Conservation (phyloP, 2,888 invertebrate genomes). For the Agapostemon virescens region DNA sequence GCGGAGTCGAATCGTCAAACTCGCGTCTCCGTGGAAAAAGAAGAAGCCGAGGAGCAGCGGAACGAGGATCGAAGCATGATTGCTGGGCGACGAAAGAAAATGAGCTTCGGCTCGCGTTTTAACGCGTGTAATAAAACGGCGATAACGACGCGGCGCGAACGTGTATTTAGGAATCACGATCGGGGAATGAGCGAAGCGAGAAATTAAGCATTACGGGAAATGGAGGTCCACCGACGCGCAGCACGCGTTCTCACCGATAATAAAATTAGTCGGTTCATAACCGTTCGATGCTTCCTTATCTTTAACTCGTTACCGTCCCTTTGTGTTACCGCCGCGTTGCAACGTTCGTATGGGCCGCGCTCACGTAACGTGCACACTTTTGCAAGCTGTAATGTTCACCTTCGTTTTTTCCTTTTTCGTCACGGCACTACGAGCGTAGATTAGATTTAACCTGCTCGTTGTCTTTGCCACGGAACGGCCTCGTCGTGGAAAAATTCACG, state of each 20-base stretch:
- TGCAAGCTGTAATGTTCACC: conserved; percentile 43
- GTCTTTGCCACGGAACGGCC: conserved; percentile 9
- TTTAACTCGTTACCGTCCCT: conserved; percentile 42
- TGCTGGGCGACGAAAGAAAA: neutral
- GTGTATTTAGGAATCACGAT: conserved; percentile 6
- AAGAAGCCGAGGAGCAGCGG: neutral
- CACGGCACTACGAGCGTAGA: conserved; percentile 35
- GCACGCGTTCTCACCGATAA: conserved; percentile 39
- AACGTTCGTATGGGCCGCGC: conserved; percentile 26
- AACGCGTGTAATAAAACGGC: neutral
- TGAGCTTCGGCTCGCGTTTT: neutral
- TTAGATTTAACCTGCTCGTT: conserved; percentile 32
- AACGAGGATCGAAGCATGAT: neutral
- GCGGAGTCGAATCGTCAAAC: too few relatives aligned
- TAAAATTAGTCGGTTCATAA: conserved; percentile 55
- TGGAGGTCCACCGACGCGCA: conserved; percentile 32
- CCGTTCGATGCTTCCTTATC: conserved; percentile 51
- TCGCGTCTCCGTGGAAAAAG: neutral
- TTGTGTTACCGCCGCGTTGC: conserved; percentile 24
- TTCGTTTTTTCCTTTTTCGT: conserved; percentile 43
- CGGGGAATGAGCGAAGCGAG: neutral
- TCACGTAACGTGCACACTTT: conserved; percentile 51
- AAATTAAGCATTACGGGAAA: conserved; percentile 15
- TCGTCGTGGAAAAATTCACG: neutral
- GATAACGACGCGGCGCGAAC: neutral